A percentile compares a stretch with the other conserved stretches of the same genome.
Conservation (phyloP, 2,113 vertebrate species). For the Psittacula cyanocephala region DNA sequence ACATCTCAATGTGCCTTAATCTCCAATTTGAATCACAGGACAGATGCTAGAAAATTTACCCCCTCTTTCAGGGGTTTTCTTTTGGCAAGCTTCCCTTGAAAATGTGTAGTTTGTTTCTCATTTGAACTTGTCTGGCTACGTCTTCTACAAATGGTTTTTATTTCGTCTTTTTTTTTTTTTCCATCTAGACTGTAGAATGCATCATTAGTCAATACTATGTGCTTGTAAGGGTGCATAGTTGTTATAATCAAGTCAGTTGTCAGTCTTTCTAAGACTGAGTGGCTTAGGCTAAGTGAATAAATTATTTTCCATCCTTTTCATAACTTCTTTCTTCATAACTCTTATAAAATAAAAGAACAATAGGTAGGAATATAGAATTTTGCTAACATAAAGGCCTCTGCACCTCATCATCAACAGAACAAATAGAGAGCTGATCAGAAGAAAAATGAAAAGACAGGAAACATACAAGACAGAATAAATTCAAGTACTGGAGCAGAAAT, state of each 20-base stretch:
- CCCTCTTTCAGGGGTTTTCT: background rate
- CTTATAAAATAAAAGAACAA: background rate
- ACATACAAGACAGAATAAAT: background rate
- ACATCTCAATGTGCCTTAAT: background rate
- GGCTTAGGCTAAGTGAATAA: background rate
- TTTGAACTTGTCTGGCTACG: background rate
- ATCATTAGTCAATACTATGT: background rate
- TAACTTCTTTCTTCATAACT: background rate
- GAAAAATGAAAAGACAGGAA: background rate
- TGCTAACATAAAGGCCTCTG: background rate
- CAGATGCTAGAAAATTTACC: background rate
- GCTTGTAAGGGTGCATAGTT: background rate
- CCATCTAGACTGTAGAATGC: rapidly evolving
- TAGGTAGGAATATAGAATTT: background rate
- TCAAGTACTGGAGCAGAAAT: background rate
- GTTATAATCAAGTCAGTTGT: background rate
- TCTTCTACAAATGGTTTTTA: background rate
- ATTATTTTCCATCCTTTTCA: background rate
- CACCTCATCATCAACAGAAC: background rate
- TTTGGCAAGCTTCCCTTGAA: background rate
- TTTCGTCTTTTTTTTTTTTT: background rate
- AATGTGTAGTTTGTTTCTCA: background rate
- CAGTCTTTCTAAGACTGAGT: background rate
- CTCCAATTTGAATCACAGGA: background rate
- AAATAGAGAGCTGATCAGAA: background rate